Evolutionary conservation across 2,888 invertebrate genomes (phyloP).

Genomic region (Agrotis clavis): DNA sequence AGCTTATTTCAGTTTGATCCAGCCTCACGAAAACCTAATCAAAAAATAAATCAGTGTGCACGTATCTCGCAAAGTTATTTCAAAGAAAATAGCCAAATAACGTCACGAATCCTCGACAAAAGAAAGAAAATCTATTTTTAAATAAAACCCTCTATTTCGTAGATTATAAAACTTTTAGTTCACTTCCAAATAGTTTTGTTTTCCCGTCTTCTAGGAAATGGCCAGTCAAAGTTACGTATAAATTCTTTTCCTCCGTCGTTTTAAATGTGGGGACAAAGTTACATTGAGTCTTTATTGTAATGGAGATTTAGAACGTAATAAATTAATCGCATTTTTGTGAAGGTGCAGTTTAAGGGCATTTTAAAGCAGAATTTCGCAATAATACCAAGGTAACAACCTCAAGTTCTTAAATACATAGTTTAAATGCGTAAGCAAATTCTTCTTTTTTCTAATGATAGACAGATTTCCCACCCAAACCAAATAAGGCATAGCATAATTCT

Average conservation of each 20-base stretch:
- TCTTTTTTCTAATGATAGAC: too few species aligned
- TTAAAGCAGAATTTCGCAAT: background rate
- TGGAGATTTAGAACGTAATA: conserved; percentile 35
- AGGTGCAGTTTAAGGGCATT: conserved; percentile 9
- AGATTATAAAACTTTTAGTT: conserved; percentile 57
- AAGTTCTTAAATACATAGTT: too few species aligned
- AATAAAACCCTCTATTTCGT: conserved; percentile 50
- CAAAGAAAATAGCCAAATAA: conserved; percentile 23
- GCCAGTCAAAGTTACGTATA: conserved; percentile 49
- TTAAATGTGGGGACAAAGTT: conserved; percentile 27
- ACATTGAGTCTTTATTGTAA: conserved; percentile 48
- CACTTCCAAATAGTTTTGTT: conserved; percentile 59
- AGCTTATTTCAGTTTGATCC: background rate
- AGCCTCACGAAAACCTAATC: conserved; percentile 4
- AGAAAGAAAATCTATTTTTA: conserved; percentile 49
- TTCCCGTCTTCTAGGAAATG: conserved; percentile 48
- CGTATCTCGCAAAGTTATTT: conserved; percentile 9
- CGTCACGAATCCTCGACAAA: conserved; percentile 11
- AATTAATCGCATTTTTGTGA: conserved; percentile 35
- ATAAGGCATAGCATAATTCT: too few species aligned
- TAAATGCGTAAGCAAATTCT: too few species aligned
- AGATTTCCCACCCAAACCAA: too few species aligned
- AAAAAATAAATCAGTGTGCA: conserved; percentile 5
- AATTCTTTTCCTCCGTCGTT: conserved; percentile 47
- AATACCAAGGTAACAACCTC: too few species aligned